Base-by-base conservation (phyloP, 2,888 invertebrate genomes). In the Melieria omissa region DNA sequence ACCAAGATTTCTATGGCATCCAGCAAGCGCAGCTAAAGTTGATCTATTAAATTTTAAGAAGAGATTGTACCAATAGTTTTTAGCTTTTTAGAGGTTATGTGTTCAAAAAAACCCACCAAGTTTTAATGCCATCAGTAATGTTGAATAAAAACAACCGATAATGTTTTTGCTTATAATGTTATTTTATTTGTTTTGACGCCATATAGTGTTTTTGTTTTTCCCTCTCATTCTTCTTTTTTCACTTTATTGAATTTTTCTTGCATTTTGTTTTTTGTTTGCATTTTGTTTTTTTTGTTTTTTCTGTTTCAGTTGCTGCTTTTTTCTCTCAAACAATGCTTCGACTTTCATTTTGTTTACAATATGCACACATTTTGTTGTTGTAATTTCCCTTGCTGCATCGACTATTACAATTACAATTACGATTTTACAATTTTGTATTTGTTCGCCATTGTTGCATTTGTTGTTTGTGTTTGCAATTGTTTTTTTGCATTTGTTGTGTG, bases 401-500 rank as follows among this genome's bases (percentile, higher is more conserved):
- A 58, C 42, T 58, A 42, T 42, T 9, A 12, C 12, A 49, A 49
- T 58, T 58, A 58, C 58, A 12, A 49, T 10, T 10, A 55, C 7
- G 14, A 29, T 58, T 41, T 8, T 9, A 42, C 42, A 42, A 12
- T 58, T 49, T 49, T 49, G 10, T 49, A 10, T 49, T 49, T 49
- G 9, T n/a, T 55, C 47, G 29, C 52, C 41, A 45, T 63, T 58
- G 54, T 29, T 64, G 70, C 45, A 60, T 54, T 29, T 41, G 41
- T 68, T 41, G 63, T 14, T 29, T 61, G 29, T 73, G 10, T 63
- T 49, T 61, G 63, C 64, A 66, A 46, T 66, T 73, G 10, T 75
- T 75, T 71, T 74, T 74, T 72, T 76, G 70, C 73, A 65, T 62
- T 70, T 76, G 70, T 73, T 76, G 5, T 74, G 41, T 67, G 41